These are phyloP conservation scores for Torymus tubicola DNA, from an alignment of 2,888 invertebrate species.

Conservation along the genomic window DNA sequence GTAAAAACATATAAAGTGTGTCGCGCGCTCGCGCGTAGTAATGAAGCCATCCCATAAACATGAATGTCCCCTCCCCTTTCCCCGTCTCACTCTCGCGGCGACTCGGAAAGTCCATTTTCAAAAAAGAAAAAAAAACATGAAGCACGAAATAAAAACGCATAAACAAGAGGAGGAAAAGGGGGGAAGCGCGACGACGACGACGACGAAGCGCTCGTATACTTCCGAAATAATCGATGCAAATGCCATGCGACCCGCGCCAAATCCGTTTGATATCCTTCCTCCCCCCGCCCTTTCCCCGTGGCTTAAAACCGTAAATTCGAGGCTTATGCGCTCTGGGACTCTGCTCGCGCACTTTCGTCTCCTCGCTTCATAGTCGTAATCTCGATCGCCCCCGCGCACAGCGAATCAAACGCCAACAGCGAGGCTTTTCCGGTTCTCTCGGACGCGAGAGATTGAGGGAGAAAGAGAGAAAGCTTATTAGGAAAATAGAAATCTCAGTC, in stretches of 20 bases:
- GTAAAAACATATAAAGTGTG: conserved; percentile 22
- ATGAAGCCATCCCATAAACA: conserved; percentile 31
- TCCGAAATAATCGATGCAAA: conserved; percentile 43
- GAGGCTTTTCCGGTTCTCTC: no score
- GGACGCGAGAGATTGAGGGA: conserved; percentile 5
- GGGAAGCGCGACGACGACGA: background rate
- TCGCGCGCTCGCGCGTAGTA: background rate
- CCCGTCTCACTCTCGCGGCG: background rate
- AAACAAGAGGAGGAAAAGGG: background rate
- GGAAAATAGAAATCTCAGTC: conserved; percentile 49
- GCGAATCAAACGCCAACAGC: no score
- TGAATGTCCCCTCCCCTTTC: background rate
- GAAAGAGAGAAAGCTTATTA: conserved; percentile 52
- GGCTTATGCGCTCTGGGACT: conserved; percentile 9
- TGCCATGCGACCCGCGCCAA: conserved; percentile 5
- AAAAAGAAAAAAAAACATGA: background rate
- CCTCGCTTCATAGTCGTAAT: background rate
- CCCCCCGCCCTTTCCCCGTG: background rate
- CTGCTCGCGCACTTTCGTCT: background rate
- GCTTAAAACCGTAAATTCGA: conserved; percentile 51
- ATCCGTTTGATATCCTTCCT: conserved; percentile 11
- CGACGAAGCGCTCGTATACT: background rate
- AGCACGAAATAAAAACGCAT: conserved; percentile 12
- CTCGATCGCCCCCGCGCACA: background rate
- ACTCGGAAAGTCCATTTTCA: background rate